A percentile compares a stretch with the other conserved stretches of the same genome.
Conservation (phyloP, 30 jellyfish, hydroid and myxozoan genomes). For the Pelagia noctiluca region DNA sequence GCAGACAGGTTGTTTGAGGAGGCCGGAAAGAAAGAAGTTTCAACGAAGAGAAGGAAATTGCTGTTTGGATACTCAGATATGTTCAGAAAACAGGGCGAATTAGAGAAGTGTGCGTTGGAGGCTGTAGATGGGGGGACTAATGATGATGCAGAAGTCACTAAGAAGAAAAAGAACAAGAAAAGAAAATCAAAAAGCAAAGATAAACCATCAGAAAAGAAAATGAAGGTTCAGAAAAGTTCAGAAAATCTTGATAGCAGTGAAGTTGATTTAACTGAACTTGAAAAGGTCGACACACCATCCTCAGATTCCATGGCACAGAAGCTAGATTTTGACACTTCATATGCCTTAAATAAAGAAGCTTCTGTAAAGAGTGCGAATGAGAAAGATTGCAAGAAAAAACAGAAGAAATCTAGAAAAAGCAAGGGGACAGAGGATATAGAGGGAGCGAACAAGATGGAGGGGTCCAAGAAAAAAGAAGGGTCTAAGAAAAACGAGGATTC, state of each 20-base stretch:
- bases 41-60: constrained; percentile 40
- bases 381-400: constrained; percentile 6
- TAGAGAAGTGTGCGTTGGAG: neutral
- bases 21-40: constrained; percentile 36
- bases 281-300: neutral
- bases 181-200: constrained; percentile 18
- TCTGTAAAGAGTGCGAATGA: neutral
- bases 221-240: no score
- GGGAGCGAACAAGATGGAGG: neutral
- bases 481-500: neutral
- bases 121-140: neutral
- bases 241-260: no score
- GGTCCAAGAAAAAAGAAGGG: neutral
- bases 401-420: neutral
- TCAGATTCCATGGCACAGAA: constrained; percentile 5
- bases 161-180: neutral
- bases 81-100: constrained; percentile 23
- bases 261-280: neutral
- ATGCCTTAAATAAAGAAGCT: constrained; percentile 4
- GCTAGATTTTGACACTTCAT: constrained; percentile 53
- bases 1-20: constrained; percentile 48
- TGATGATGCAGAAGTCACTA: neutral
- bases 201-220: constrained; percentile 11
- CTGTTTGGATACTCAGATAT: constrained; percentile 25
- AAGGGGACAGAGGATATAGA: neutral